Conservation (phyloP, 2,888 invertebrate genomes). For the Polyommatus iphigenia region DNA sequence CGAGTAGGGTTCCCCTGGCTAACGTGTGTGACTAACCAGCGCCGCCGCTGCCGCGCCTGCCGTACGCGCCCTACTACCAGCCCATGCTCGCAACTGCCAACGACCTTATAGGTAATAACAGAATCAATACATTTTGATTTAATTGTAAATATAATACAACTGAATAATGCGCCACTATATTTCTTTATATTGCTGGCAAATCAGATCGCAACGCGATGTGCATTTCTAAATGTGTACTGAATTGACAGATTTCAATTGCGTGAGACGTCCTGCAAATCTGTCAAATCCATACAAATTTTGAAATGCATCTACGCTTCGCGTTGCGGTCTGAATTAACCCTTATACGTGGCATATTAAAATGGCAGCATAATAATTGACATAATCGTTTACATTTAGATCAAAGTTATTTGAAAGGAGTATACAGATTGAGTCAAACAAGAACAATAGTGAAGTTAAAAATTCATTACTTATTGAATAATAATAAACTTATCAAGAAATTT, state of each 20-base stretch:
- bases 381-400: not conserved
- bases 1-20: slow-evolving; percentile 24
- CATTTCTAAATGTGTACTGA: too few relatives aligned
- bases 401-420: not conserved
- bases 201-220: too few relatives aligned
- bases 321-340: too few relatives aligned
- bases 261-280: too few relatives aligned
- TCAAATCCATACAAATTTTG: too few relatives aligned
- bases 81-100: slow-evolving; percentile 68
- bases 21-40: slow-evolving; percentile 47
- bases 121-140: not conserved
- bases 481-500: too few relatives aligned
- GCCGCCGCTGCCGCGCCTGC: slow-evolving; percentile 52
- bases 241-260: too few relatives aligned
- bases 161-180: not conserved
- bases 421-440: not conserved
- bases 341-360: too few relatives aligned
- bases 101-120: slow-evolving; percentile 65
- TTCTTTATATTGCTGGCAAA: not conserved
- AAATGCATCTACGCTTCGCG: too few relatives aligned
- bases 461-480: too few relatives aligned
- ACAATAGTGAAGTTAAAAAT: too few relatives aligned
- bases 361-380: too few relatives aligned
- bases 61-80: slow-evolving; percentile 64
- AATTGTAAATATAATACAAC: not conserved